phyloP scores from a whole-genome alignment of 1,140 invertebrate genomes.

The Drosophila sulfurigaster region DNA sequence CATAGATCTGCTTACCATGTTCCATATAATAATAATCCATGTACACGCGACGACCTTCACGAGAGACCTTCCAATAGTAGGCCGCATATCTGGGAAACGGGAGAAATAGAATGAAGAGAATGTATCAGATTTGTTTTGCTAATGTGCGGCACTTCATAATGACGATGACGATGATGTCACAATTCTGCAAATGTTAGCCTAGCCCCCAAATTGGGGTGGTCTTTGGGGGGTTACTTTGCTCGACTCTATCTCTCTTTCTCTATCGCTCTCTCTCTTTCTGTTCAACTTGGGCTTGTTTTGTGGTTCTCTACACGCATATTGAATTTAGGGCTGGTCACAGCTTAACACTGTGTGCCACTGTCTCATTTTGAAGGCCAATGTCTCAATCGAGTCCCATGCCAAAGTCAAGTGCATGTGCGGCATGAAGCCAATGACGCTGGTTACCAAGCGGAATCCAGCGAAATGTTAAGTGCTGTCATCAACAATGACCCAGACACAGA shows the following conservation, averaged over 20 bases:
- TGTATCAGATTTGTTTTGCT: slow-evolving; percentile 36
- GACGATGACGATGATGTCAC: slow-evolving; percentile 67
- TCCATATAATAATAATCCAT: slow-evolving; percentile 90
- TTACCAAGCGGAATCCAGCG: slow-evolving; percentile 11
- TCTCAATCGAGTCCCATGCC: slow-evolving; percentile 9
- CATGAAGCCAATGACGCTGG: slow-evolving; percentile 20
- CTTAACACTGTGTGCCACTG: slow-evolving; percentile 29
- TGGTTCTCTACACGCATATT: slow-evolving; percentile 22
- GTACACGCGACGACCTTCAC: slow-evolving; percentile 87
- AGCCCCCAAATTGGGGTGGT: slow-evolving; percentile 24
- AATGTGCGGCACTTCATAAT: slow-evolving; percentile 34
- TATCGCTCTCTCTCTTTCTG: not conserved
- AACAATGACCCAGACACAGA: slow-evolving; percentile 9
- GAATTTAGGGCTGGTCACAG: slow-evolving; percentile 45
- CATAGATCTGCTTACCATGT: slow-evolving; percentile 90
- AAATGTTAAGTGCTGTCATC: slow-evolving; percentile 15
- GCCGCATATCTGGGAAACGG: slow-evolving; percentile 87
- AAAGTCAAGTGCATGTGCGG: slow-evolving; percentile 38
- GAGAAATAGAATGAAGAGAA: not conserved
- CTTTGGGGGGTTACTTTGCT: slow-evolving; percentile 1
- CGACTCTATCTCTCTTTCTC: not conserved
- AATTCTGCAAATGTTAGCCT: slow-evolving; percentile 47
- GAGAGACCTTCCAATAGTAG: slow-evolving; percentile 87
- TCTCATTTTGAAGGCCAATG: slow-evolving; percentile 44
- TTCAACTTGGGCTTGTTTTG: slow-evolving; percentile 11